These are phyloP conservation scores for Parnassius smintheus DNA, from an alignment of 2,888 invertebrate species.

Conservation along the genomic window DNA sequence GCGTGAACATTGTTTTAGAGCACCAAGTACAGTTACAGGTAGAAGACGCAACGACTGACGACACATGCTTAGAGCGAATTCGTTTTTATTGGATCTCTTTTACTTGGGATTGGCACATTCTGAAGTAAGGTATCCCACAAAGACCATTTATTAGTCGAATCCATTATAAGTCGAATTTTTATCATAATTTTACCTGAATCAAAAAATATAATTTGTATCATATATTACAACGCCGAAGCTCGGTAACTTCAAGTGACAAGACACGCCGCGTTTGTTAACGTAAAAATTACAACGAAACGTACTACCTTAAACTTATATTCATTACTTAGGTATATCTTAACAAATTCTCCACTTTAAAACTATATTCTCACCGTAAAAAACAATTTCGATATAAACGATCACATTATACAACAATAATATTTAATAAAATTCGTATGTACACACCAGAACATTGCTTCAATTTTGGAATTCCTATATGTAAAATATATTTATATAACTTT, in stretches of 20 bases:
- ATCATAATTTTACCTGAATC: constrained; percentile 9
- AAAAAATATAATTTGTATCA: constrained; percentile 21
- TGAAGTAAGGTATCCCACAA: constrained; percentile 17
- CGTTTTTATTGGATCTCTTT: constrained; percentile 2
- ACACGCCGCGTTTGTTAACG: constrained; percentile 41
- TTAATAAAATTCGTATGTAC: constrained; percentile 66
- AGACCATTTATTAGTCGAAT: constrained; percentile 4
- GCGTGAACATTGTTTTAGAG: constrained; percentile 28
- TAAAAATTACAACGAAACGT: constrained; percentile 13
- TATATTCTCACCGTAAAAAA: constrained; percentile 58
- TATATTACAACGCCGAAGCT: constrained; percentile 36
- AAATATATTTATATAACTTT: constrained; percentile 50
- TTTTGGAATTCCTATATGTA: constrained; percentile 42
- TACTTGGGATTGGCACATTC: constrained; percentile 43
- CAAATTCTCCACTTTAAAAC: constrained; percentile 39
- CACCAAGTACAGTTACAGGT: constrained; percentile 23
- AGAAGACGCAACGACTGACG: constrained; percentile 21
- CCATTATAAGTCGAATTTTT: constrained; percentile 15
- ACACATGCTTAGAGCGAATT: constrained; percentile 6
- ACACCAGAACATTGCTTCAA: constrained; percentile 71
- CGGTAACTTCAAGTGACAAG: constrained; percentile 44
- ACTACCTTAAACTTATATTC: constrained; percentile 13
- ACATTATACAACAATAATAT: constrained; percentile 73
- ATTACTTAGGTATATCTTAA: constrained; percentile 26
- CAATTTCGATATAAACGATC: constrained; percentile 58